A percentile compares a stretch with the other conserved stretches of the same genome.
phyloP scores from a whole-genome alignment of 2,113 vertebrate genomes.

The Stegastes partitus region DNA sequence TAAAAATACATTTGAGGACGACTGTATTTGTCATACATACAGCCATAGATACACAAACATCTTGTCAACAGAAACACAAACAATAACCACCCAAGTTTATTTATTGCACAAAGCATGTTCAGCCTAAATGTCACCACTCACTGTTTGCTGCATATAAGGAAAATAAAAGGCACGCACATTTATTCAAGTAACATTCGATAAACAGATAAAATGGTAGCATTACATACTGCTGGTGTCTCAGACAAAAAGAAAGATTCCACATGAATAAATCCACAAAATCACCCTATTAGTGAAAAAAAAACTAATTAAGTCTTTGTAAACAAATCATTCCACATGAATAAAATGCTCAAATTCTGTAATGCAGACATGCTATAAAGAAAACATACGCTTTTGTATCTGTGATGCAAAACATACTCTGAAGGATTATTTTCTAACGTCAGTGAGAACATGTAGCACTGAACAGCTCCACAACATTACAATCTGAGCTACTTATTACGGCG shows the following conservation, averaged over 20 bases:
- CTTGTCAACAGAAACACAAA: neutral
- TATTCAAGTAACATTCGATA: neutral
- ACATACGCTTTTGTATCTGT: no score
- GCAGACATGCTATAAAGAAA: no score
- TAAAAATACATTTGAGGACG: no score
- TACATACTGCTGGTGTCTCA: neutral
- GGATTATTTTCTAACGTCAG: neutral
- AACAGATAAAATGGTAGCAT: slow-evolving; percentile 1
- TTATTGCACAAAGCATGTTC: slow-evolving; percentile 28
- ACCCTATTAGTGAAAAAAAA: slow-evolving; percentile 5
- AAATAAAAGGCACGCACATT: neutral
- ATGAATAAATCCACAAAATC: slow-evolving; percentile 10
- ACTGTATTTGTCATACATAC: no score
- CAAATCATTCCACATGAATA: slow-evolving; percentile 8
- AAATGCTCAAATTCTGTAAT: neutral
- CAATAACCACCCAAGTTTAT: slow-evolving; percentile 24
- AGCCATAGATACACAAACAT: neutral
- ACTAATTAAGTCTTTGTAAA: slow-evolving; percentile 22
- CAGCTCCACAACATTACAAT: no score
- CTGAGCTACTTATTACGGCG: no score
- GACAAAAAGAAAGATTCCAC: neutral
- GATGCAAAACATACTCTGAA: no score
- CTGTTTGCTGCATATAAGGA: slow-evolving; percentile 13
- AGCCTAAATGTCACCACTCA: slow-evolving; percentile 4
- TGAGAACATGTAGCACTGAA: neutral